Conservation (phyloP, 2,797 vertebrate species). For the Chromis chromis region DNA sequence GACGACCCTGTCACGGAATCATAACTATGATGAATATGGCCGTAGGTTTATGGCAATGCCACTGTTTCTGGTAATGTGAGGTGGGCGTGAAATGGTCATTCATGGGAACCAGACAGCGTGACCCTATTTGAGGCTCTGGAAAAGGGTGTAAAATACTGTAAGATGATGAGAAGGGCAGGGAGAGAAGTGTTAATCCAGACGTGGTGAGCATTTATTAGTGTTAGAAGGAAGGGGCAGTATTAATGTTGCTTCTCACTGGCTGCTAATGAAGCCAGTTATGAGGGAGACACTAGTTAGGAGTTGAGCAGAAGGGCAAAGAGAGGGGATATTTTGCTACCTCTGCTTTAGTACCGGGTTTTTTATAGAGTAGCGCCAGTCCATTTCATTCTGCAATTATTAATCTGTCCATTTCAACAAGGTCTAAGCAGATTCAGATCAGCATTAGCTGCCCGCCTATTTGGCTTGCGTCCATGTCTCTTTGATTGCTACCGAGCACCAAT, state of each 20-base stretch:
- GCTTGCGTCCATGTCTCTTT: slow-evolving; percentile 47
- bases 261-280: slow-evolving; percentile 56
- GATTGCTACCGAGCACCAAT: slow-evolving; percentile 59
- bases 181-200: slow-evolving; percentile 50
- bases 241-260: slow-evolving; percentile 36
- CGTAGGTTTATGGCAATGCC: slow-evolving; percentile 65
- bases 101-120: slow-evolving; percentile 29
- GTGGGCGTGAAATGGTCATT: slow-evolving; percentile 61
- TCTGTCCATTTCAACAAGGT: slow-evolving; percentile 45
- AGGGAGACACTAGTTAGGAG: slow-evolving; percentile 27
- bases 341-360: slow-evolving; percentile 48
- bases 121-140: slow-evolving; percentile 43
- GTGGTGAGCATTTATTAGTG: slow-evolving; percentile 55
- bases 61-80: slow-evolving; percentile 71
- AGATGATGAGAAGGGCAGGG: slow-evolving; percentile 45
- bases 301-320: slow-evolving; percentile 38
- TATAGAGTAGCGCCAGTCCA: slow-evolving; percentile 49
- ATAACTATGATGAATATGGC: slow-evolving; percentile 86
- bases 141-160: slow-evolving; percentile 55
- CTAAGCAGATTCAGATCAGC: slow-evolving; percentile 55
- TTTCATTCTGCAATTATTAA: slow-evolving; percentile 69
- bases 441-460: slow-evolving; percentile 50
- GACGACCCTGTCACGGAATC: slow-evolving; percentile 80
- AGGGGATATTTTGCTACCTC: slow-evolving; percentile 27
- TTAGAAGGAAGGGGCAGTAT: slow-evolving; percentile 40